Base-by-base conservation (phyloP, 2,888 invertebrate species). In the Nasonovia ribisnigri region DNA sequence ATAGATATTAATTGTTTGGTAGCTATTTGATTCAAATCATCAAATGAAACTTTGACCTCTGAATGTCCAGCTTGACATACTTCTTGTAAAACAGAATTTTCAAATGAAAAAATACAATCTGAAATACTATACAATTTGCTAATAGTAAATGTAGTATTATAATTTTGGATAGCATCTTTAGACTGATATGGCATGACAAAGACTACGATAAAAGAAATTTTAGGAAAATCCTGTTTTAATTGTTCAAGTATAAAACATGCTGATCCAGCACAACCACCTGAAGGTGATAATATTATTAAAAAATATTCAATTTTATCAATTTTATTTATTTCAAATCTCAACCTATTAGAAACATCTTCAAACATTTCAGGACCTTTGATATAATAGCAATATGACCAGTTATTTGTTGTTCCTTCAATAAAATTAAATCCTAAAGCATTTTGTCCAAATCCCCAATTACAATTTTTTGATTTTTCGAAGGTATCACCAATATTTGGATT, bases 161-260 rank as follows among this genome's bases (percentile, higher is more conserved):
- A 93, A 67, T 93, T 93, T 93, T 93, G 93, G 16, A 93, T 90
- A n/a, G 90, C 93, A 86, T 93, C 93, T 93, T 93, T 93, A 87
- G 93, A 90, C 3, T 93, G 90, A 93, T 90, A 90, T 13, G 90
- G 93, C 46, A 90, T 84, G 3, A 93, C 13, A 42, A 93, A 42
- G 29, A 93, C 93, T 67, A 90, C 24, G 43, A 90, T 93, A 67
- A 93, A 90, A 43, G 86, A 43, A n/a, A 93, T 90, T 42, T 93
- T 93, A 43, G 90, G 57, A 67, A 42, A 93, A 86, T 93, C 90
- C 16, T 84, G 48, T 90, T 90, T 93, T 86, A 93, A 93, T 86
- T 93, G 86, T 90, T 93, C 93, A 46, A 93, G 86, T 86, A 93
- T 67, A 90, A 42, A 93, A 90, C 93, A 93, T 11, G 93, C 93